Evolutionary conservation across 2,797 vertebrate species (phyloP), one percentile per base, ranked within the genome.

Genomic region (Onychomys arenicola): DNA sequence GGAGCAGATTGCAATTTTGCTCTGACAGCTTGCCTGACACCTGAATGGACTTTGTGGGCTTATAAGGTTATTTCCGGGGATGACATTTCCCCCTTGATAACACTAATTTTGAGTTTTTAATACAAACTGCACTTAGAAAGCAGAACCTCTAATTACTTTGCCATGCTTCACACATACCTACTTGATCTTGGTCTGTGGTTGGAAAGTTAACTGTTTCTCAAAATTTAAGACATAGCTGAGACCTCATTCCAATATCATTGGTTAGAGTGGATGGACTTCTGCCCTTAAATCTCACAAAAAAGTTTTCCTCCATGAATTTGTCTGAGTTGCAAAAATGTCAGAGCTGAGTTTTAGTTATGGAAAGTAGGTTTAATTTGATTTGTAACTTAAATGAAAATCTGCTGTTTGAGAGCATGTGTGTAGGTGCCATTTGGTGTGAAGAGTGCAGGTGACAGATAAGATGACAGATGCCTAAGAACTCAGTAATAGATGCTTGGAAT

Each of bases 311-410:
- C 55, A 91, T 84, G 43, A 89, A 77, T 71, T 80, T 77, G 16
- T 83, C 21, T 80, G 32, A 91, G 34, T 55, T 55, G 49, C 34
- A 43, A 71, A 82, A 88, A 94, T 55, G 11, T 77, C 83, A 52
- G 69, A 37, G 14, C 29, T 37, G 40, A 71, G 65, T 40, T 55
- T 46, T 75, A 67, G 25, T 89, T 40, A 81, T 57, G n/a, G 37
- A 34, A 69, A 87, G 27, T 46, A 34, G 43, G 57, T 87, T 81
- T 73, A 65, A 16, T 75, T 84, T 89, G 59, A 77, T 75, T 59
- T 92, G 90, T 37, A 87, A 81, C 9, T 91, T 76, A 69, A 93
- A 75, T 67, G 40, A 94, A 67, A 90, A 65, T 23, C 29, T 29
- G 32, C 25, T 67, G 32, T 82, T 93, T 76, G 40, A 43, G 32